A percentile compares a stretch with the other conserved stretches of the same genome.
Evolutionary conservation across 2,797 vertebrate genomes (phyloP).

Genomic region (Coracias cyanogaster): DNA sequence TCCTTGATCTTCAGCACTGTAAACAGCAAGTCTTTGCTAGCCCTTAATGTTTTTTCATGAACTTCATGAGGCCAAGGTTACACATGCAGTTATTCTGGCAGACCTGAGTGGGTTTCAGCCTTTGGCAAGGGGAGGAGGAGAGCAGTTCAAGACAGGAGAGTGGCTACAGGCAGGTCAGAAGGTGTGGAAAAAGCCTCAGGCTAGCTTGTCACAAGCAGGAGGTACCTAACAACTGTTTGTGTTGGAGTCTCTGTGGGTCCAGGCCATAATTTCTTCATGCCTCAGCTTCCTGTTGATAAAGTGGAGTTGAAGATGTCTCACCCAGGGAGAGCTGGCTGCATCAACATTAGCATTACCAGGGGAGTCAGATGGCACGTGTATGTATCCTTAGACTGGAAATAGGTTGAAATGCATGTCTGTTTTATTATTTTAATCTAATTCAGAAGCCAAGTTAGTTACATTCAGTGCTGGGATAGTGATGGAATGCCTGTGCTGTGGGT

Average conservation of each 20-base stretch:
- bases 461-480: not conserved
- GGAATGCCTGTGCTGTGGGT: not conserved
- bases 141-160: not conserved
- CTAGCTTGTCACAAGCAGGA: not conserved
- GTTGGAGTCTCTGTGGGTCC: not conserved
- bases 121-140: not conserved
- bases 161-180: not conserved
- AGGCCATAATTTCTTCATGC: not conserved
- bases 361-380: not conserved
- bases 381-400: not conserved
- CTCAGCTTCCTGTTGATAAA: not conserved
- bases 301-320: not conserved
- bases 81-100: not conserved
- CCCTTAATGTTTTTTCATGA: not conserved
- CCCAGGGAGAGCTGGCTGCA: rapidly evolving
- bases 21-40: not conserved
- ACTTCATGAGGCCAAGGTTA: not conserved
- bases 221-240: not conserved
- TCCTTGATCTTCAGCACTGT: not conserved
- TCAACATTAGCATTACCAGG: rapidly evolving
- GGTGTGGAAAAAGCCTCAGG: not conserved
- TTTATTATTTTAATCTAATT: not conserved
- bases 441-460: not conserved
- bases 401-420: not conserved
- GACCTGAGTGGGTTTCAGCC: not conserved